phyloP scores from a whole-genome alignment of 2,888 invertebrate species.

The Drosophila antonietae region DNA sequence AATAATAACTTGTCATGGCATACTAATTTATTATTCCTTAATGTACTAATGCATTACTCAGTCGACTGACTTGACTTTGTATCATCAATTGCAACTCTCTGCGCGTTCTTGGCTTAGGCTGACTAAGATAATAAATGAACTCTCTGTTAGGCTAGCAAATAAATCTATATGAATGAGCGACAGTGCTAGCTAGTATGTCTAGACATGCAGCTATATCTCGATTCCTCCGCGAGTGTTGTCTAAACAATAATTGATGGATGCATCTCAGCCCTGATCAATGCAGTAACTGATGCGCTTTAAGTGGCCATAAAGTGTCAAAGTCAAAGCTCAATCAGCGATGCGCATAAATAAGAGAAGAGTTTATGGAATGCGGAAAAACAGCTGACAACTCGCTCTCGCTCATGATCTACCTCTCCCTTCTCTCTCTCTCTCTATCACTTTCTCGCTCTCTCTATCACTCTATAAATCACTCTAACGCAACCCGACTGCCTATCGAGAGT shows the following conservation, averaged over 20 bases:
- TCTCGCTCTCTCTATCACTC: neutral
- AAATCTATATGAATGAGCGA: neutral
- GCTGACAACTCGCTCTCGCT: slow-evolving; percentile 11
- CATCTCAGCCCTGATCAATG: slow-evolving; percentile 30
- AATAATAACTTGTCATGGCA: neutral
- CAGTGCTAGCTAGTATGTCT: neutral
- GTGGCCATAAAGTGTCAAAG: slow-evolving; percentile 40
- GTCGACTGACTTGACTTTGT: neutral
- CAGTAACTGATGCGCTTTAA: slow-evolving; percentile 11
- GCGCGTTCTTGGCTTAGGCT: neutral
- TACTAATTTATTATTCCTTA: neutral
- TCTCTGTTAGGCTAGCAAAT: neutral
- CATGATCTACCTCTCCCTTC: neutral
- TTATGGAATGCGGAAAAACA: slow-evolving; percentile 66
- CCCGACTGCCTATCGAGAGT: slow-evolving; percentile 11
- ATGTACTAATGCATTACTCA: slow-evolving; percentile 1
- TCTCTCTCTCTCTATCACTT: too few species aligned
- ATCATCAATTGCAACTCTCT: slow-evolving; percentile 2
- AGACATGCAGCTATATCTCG: neutral
- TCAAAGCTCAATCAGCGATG: slow-evolving; percentile 63
- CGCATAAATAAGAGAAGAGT: slow-evolving; percentile 53
- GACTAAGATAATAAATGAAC: neutral
- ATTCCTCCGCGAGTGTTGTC: neutral
- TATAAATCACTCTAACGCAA: slow-evolving; percentile 26
- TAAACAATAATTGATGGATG: slow-evolving; percentile 20